Evolutionary conservation across 2,113 vertebrate genomes (phyloP), one percentile per base, ranked within the genome.

Genomic region (Vulpes vulpes): DNA sequence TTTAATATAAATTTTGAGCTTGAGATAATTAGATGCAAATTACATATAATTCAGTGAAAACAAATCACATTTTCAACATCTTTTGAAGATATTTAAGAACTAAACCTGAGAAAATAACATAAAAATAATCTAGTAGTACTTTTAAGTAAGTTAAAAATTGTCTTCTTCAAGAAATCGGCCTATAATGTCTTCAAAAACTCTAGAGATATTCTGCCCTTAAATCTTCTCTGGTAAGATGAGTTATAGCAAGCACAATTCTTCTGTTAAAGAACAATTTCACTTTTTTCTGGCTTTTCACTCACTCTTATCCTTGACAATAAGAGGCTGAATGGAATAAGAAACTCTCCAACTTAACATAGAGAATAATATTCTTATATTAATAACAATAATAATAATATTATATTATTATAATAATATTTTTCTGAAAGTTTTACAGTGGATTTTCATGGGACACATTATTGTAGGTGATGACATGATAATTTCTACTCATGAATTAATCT

Each of bases 41-140:
- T 90, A 93, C 7, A 83, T 62, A 11, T 17, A 96, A 83, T 14
- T 96, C 1, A 95, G 4, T 92, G 64, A 97, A 96, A 98, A 78
- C 0, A 65, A 93, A 86, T 67, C 19, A 94, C 3, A 64, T 88
- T 86, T 91, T 67, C 55, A 22, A 94, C 81, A 81, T 76, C 19
- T 60, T 38, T 96, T 86, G 20, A 96, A 82, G n/a, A 11, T 89
- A 91, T 30, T 92, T 43, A 78, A 71, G 76, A 97, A 86, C 2
- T 14, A 49, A 90, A 19, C 64, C 8, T 11, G 15, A 94, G 84
- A 11, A 95, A 96, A 95, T 80, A 49, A 0, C 20, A 81, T 32
- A 19, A 83, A 43, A 96, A 80, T 81, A 85, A 96, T 65, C 4
- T 85, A 23, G 8, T n/a, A 90, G 25, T 8, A 84, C 64, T 83